A percentile compares a stretch with the other conserved stretches of the same genome.
Evolutionary conservation across 2,797 vertebrate genomes (phyloP).

Genomic region (Fistularia commersonii): DNA sequence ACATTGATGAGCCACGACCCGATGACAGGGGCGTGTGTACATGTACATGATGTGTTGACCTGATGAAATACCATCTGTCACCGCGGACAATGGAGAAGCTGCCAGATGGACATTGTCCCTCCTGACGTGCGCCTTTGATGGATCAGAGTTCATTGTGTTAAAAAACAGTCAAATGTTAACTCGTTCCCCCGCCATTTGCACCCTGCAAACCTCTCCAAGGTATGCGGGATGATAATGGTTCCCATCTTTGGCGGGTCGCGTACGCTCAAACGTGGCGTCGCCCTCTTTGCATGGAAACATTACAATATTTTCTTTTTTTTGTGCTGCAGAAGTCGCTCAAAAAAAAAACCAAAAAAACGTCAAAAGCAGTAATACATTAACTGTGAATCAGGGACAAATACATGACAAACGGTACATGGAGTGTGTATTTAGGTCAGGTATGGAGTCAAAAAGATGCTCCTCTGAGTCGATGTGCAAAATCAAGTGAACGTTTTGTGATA

Average conservation of each 20-base stretch:
- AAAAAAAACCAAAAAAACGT: no score
- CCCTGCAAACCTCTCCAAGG: conserved; percentile 11
- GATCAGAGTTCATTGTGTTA: conserved; percentile 70
- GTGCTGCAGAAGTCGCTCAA: background rate
- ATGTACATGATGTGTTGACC: conserved; percentile 65
- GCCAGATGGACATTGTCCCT: conserved; percentile 71
- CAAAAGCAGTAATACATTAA: no score
- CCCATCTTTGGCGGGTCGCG: background rate
- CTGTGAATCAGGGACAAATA: no score
- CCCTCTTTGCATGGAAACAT: background rate
- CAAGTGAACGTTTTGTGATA: no score
- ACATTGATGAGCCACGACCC: no score
- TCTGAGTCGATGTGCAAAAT: no score
- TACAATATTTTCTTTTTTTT: background rate
- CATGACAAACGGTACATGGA: no score
- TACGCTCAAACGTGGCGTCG: no score
- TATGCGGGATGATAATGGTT: background rate
- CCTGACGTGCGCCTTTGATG: conserved; percentile 61
- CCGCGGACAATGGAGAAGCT: conserved; percentile 67
- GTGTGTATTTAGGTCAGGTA: no score
- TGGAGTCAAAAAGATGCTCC: no score
- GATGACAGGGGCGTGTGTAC: conserved; percentile 30
- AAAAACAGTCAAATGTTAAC: conserved; percentile 57
- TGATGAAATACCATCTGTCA: conserved; percentile 69
- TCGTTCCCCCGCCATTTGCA: conserved; percentile 36